A percentile compares a stretch with the other conserved stretches of the same genome.
Evolutionary conservation across 2,113 vertebrate species (phyloP).

Genomic region (Pseudorectes ferrugineus): DNA sequence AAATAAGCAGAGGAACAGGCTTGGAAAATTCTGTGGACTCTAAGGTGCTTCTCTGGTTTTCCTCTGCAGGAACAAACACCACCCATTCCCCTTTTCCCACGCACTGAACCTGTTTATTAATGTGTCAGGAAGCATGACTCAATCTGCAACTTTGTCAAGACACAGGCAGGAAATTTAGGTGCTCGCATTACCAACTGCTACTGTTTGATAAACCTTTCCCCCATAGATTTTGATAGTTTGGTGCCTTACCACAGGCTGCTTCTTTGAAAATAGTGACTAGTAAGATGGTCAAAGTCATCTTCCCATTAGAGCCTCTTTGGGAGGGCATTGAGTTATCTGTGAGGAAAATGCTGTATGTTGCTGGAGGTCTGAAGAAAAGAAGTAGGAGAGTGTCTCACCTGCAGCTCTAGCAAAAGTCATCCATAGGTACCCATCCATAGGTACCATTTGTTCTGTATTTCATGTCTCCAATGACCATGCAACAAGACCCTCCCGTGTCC

Average conservation of each 20-base stretch:
- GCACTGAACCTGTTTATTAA: background rate
- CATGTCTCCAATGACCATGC: background rate
- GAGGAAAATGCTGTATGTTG: background rate
- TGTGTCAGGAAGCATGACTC: conserved; percentile 34
- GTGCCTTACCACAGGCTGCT: background rate
- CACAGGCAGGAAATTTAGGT: conserved; percentile 35
- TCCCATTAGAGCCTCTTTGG: background rate
- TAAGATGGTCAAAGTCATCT: background rate
- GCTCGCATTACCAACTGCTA: background rate
- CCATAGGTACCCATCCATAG: background rate
- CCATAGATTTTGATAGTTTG: background rate
- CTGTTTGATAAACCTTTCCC: background rate
- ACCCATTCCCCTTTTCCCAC: background rate
- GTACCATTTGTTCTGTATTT: background rate
- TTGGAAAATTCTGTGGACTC: conserved; percentile 45
- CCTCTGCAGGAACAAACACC: conserved; percentile 45
- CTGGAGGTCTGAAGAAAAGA: background rate
- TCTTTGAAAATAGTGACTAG: background rate
- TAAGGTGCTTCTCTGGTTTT: conserved; percentile 32
- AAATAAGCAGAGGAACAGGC: conserved; percentile 29
- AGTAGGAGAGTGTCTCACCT: background rate
- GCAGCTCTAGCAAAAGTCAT: background rate
- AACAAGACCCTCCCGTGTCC: background rate
- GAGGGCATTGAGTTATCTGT: background rate
- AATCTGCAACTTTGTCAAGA: conserved; percentile 18